Conservation (phyloP, 2,113 vertebrate species). For the Labeo rohita region DNA sequence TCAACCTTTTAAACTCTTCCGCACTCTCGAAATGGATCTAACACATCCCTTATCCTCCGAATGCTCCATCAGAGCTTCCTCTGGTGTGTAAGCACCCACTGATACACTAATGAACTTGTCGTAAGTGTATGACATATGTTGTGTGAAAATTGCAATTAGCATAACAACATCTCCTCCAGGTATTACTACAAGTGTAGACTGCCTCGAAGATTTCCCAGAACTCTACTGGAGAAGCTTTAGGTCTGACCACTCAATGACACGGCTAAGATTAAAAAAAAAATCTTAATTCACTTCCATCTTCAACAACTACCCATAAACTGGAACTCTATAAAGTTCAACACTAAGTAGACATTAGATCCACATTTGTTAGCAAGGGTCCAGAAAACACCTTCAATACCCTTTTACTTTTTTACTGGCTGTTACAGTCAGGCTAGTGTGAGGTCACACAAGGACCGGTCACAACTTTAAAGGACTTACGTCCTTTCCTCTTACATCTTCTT, state of each 20-base stretch:
- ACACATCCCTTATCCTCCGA: background rate
- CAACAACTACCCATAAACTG: background rate
- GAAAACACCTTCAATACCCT: background rate
- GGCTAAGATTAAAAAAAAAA: background rate
- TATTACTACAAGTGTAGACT: conserved; percentile 5
- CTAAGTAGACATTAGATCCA: background rate
- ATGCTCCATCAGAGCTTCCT: background rate
- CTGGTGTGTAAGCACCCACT: background rate
- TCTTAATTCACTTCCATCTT: background rate
- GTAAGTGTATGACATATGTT: background rate
- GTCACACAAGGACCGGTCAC: conserved; percentile 52
- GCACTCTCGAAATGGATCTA: background rate
- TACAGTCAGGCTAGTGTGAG: conserved; percentile 31
- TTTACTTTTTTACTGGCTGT: background rate
- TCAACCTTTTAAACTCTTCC: background rate
- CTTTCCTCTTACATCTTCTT: conserved; percentile 58
- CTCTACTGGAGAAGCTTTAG: background rate
- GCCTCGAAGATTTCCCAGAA: background rate
- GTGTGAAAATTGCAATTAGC: background rate
- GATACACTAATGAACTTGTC: background rate
- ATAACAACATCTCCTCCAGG: background rate
- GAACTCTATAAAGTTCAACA: background rate
- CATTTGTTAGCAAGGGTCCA: background rate
- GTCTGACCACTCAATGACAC: conserved; percentile 5
- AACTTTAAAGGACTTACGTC: conserved; percentile 11